Percentiles rank a stretch among this genome's conserved stretches.
Conservation (phyloP, 2,797 vertebrate species). For the Sebastolobus altivelis region DNA sequence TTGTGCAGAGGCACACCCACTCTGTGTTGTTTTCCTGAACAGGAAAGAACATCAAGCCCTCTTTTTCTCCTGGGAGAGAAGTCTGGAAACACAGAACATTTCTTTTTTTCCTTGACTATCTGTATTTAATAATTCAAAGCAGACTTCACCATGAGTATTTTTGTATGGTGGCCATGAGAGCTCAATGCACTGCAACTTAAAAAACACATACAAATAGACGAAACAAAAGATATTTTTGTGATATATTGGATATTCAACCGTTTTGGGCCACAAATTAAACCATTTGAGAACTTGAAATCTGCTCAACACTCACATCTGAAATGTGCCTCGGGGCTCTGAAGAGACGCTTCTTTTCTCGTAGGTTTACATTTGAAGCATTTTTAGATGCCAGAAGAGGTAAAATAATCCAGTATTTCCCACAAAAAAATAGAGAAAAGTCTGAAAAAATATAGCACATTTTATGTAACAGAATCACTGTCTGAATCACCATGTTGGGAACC, state of each 20-base stretch:
- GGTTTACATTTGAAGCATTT: neutral
- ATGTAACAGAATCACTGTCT: neutral
- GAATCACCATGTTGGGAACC: neutral
- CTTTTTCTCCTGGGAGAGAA: slow-evolving; percentile 2
- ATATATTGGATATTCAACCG: neutral
- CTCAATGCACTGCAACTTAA: neutral
- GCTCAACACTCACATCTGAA: neutral
- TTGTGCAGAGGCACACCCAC: slow-evolving; percentile 22
- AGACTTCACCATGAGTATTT: neutral
- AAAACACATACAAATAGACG: neutral
- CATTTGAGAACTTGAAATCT: neutral
- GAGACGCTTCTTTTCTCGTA: neutral
- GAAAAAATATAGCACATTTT: neutral
- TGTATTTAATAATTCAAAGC: neutral
- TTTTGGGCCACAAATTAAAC: neutral
- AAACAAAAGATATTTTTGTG: neutral
- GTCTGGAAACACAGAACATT: neutral
- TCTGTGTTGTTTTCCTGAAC: neutral
- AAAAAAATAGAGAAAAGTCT: neutral
- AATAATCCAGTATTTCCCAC: neutral
- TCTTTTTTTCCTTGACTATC: no score
- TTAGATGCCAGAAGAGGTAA: neutral
- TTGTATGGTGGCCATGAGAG: neutral
- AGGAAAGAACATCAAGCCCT: slow-evolving; percentile 51
- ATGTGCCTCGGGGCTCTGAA: neutral